Evolutionary conservation across 2,113 vertebrate genomes (phyloP).

Genomic region (Calyptommatus sinebrachiatus): DNA sequence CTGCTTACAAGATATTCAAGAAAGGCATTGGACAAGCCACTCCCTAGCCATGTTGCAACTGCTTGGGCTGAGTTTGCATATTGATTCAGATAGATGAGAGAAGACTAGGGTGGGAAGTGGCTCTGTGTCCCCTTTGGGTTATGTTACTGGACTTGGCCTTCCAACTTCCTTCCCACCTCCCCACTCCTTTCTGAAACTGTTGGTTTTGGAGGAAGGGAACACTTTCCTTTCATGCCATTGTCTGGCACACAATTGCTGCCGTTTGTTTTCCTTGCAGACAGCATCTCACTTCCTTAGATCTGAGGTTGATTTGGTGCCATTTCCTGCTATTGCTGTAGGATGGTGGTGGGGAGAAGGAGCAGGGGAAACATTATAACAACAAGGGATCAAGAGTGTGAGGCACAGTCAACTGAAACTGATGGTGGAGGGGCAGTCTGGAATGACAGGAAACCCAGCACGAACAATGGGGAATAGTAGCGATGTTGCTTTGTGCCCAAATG

Average conservation of each 20-base stretch:
- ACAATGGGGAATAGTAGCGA: neutral
- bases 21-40: neutral
- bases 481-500: neutral
- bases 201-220: neutral
- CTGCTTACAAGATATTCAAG: neutral
- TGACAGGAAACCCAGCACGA: neutral
- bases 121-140: neutral
- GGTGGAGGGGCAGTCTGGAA: neutral
- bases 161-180: neutral
- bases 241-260: constrained; percentile 22
- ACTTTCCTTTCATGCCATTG: constrained; percentile 26
- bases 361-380: constrained; percentile 3
- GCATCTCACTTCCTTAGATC: constrained; percentile 70
- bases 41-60: neutral
- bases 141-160: neutral
- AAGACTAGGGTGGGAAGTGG: neutral
- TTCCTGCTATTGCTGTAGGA: constrained; percentile 42
- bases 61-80: neutral
- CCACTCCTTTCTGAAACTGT: neutral
- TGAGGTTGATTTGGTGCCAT: constrained; percentile 29
- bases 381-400: constrained; percentile 27
- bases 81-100: neutral
- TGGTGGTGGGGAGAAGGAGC: constrained; percentile 12
- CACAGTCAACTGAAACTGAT: neutral
- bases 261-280: constrained; percentile 58